phyloP scores from a whole-genome alignment of 2,888 invertebrate genomes.

The Omphaloscelis lunosa region DNA sequence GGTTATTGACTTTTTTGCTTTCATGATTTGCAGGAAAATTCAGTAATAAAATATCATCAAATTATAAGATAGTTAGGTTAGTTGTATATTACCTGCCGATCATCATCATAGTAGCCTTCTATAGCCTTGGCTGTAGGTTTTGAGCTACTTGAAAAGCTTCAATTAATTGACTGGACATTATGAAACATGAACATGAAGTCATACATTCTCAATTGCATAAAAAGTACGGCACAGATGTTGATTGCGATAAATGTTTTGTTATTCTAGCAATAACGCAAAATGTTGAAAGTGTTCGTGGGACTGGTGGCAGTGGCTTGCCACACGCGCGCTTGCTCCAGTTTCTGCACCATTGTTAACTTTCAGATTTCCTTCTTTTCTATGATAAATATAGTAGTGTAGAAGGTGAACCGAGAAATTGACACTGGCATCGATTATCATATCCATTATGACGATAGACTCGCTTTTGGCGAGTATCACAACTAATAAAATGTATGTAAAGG shows the following conservation, averaged over 20 bases:
- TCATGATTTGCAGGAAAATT: constrained; percentile 3
- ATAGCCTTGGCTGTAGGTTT: not conserved
- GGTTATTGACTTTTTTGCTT: constrained; percentile 46
- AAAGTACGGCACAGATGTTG: constrained; percentile 54
- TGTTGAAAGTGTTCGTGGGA: constrained; percentile 86
- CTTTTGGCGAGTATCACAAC: not conserved
- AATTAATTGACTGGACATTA: not conserved
- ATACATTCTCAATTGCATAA: constrained; percentile 44
- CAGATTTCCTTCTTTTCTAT: constrained; percentile 70
- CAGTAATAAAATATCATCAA: not conserved
- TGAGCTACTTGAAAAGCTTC: constrained; percentile 7
- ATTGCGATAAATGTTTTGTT: constrained; percentile 73
- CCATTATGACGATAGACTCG: not conserved
- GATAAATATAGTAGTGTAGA: constrained; percentile 46
- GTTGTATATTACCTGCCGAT: not conserved
- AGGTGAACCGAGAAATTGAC: constrained; percentile 37
- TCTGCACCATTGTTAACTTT: constrained; percentile 77
- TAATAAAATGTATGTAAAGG: not conserved
- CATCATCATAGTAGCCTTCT: not conserved
- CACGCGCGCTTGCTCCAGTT: constrained; percentile 77
- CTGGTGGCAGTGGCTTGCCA: constrained; percentile 74
- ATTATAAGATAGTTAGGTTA: not conserved
- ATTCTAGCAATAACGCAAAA: constrained; percentile 69
- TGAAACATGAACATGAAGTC: constrained; percentile 3
- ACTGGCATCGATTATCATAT: not conserved